Evolutionary conservation across 2,797 vertebrate species (phyloP).

Genomic region (Pachyuromys duprasi): DNA sequence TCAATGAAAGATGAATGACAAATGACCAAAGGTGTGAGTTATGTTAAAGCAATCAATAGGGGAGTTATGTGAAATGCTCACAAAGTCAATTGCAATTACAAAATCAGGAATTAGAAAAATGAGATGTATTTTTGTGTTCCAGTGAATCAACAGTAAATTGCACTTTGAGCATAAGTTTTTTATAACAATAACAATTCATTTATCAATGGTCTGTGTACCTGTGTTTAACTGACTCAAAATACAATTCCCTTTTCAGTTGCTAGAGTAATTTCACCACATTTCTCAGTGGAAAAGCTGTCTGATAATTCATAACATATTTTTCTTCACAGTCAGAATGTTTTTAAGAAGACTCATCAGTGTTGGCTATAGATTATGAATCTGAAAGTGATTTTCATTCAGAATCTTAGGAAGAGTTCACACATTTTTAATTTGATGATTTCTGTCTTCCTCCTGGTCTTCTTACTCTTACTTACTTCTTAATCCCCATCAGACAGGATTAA

Average conservation of each 20-base stretch:
- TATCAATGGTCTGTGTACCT: neutral
- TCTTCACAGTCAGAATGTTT: neutral
- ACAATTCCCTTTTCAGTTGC: neutral
- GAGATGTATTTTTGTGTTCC: neutral
- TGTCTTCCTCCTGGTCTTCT: neutral
- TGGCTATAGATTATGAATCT: neutral
- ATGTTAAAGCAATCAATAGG: neutral
- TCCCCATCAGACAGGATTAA: fast-evolving
- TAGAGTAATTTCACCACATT: neutral
- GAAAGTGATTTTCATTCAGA: neutral
- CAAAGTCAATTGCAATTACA: neutral
- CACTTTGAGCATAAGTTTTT: neutral
- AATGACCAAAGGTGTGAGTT: neutral
- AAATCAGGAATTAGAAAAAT: neutral
- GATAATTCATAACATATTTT: neutral
- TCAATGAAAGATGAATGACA: neutral
- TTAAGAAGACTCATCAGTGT: neutral
- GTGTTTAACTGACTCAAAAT: neutral
- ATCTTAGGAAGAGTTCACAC: neutral
- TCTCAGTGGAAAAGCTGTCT: neutral
- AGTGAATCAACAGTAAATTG: neutral
- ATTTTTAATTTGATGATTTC: neutral
- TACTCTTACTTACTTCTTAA: neutral
- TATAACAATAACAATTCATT: neutral
- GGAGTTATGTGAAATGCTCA: neutral